Evolutionary conservation across 64 coral and sea anemone genomes (phyloP).

Genomic region (Trachythela sp.): DNA sequence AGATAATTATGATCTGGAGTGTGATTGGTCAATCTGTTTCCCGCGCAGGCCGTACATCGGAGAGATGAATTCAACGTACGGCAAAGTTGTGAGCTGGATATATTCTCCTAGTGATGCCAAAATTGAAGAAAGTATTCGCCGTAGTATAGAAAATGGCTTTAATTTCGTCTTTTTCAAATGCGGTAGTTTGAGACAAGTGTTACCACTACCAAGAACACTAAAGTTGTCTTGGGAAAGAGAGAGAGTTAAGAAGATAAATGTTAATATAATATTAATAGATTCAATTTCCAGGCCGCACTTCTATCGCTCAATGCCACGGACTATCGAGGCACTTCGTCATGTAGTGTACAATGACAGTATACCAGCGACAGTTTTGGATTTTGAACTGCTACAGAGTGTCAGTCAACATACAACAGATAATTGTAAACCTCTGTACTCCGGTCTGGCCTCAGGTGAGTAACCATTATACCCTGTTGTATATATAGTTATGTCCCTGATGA

Average conservation of each 20-base stretch:
- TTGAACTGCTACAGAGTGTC: slow-evolving; percentile 47
- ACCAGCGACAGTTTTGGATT: slow-evolving; percentile 45
- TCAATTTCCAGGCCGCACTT: slow-evolving; percentile 50
- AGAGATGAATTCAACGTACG: too few species aligned
- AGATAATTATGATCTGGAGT: too few species aligned
- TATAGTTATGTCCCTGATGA: not conserved
- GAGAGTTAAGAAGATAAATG: slow-evolving; percentile 30
- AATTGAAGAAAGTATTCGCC: not conserved
- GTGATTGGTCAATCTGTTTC: too few species aligned
- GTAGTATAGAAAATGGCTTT: not conserved
- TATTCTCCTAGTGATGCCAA: too few species aligned
- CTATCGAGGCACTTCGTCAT: slow-evolving; percentile 6
- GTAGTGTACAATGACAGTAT: slow-evolving; percentile 26
- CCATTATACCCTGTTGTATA: not conserved
- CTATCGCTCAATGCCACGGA: slow-evolving; percentile 28
- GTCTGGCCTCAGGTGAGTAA: slow-evolving; percentile 36
- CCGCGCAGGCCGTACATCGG: too few species aligned
- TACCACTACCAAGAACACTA: not conserved
- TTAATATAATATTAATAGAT: slow-evolving; percentile 48
- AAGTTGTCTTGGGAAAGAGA: not conserved
- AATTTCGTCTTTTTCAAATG: slow-evolving; percentile 42
- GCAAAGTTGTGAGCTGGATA: too few species aligned
- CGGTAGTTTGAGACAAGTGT: slow-evolving; percentile 19
- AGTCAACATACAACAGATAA: slow-evolving; percentile 55
- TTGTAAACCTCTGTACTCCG: slow-evolving; percentile 43